phyloP scores from a whole-genome alignment of 2,888 invertebrate genomes.

The Diplazon laetatorius region DNA sequence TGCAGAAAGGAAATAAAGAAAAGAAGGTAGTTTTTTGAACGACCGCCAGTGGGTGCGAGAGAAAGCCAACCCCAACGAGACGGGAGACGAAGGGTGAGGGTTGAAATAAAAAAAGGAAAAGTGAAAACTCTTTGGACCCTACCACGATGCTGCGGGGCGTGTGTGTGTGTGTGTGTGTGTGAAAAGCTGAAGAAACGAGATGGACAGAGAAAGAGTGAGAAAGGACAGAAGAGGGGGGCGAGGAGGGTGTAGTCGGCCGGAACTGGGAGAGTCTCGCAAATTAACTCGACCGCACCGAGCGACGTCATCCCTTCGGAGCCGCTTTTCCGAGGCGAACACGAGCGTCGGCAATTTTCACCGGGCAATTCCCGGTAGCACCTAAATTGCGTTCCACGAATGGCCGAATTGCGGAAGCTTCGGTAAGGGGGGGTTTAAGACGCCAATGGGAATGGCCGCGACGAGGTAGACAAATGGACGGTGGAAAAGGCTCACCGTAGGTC shows the following conservation, averaged over 20 bases:
- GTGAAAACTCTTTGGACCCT: constrained; percentile 46
- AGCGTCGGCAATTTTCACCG: constrained; percentile 78
- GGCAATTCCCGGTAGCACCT: constrained; percentile 75
- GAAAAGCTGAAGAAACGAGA: constrained; percentile 37
- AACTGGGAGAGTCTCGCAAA: constrained; percentile 75
- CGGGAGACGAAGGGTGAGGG: constrained; percentile 19
- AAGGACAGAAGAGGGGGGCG: constrained; percentile 23
- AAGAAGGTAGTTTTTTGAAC: constrained; percentile 49
- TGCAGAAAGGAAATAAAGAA: constrained; percentile 62
- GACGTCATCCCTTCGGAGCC: constrained; percentile 63
- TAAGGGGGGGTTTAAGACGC: constrained; percentile 19
- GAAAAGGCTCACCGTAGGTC: neutral
- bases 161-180: too few relatives aligned
- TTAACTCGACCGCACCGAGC: constrained; percentile 74
- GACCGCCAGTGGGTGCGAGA: constrained; percentile 8
- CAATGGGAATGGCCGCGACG: constrained; percentile 3
- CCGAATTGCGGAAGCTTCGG: constrained; percentile 43
- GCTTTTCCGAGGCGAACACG: constrained; percentile 74
- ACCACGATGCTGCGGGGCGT: constrained; percentile 33
- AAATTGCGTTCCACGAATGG: constrained; percentile 73
- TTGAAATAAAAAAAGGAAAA: constrained; percentile 37
- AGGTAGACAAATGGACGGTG: neutral
- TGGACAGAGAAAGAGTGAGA: too few relatives aligned
- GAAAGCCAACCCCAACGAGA: constrained; percentile 31
- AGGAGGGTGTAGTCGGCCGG: constrained; percentile 29